These are phyloP conservation scores for Cactoblastis cactorum DNA, from an alignment of 2,888 invertebrate genomes.

Conservation along the genomic window DNA sequence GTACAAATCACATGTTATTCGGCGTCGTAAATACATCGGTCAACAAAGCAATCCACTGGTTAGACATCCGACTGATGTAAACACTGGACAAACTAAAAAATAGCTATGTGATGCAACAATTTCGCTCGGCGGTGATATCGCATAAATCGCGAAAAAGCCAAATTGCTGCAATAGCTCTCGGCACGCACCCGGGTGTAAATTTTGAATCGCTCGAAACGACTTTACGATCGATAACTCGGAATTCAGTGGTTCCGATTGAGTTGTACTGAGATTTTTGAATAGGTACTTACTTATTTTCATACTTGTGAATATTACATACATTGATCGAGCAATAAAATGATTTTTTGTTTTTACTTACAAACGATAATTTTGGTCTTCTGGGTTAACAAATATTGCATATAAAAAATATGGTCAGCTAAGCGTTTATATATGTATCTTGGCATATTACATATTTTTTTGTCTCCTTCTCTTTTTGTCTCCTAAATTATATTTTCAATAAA, in stretches of 20 bases:
- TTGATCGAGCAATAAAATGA: too few species aligned
- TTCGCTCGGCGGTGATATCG: slow-evolving; percentile 66
- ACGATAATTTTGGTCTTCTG: too few species aligned
- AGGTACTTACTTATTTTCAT: background rate
- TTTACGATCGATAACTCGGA: slow-evolving; percentile 16
- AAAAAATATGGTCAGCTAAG: too few species aligned
- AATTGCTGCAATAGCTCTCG: slow-evolving; percentile 70
- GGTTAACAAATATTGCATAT: too few species aligned
- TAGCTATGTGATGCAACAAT: slow-evolving; percentile 61
- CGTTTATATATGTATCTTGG: too few species aligned
- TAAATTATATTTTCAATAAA: too few species aligned
- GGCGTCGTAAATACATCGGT: slow-evolving; percentile 39
- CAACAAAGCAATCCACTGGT: slow-evolving; percentile 43
- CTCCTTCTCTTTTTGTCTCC: too few species aligned
- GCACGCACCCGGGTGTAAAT: slow-evolving; percentile 29
- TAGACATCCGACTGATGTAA: slow-evolving; percentile 64
- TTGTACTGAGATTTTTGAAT: slow-evolving; percentile 1
- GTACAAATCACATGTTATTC: slow-evolving; percentile 20
- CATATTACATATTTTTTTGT: too few species aligned
- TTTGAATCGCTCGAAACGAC: slow-evolving; percentile 20
- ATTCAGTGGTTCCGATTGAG: slow-evolving; percentile 14
- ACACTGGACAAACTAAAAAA: slow-evolving; percentile 59
- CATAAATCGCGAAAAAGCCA: slow-evolving; percentile 74
- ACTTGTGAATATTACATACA: background rate
- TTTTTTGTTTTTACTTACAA: too few species aligned